Conservation (phyloP, 2,113 vertebrate species). For the Scartelaos histophorus region DNA sequence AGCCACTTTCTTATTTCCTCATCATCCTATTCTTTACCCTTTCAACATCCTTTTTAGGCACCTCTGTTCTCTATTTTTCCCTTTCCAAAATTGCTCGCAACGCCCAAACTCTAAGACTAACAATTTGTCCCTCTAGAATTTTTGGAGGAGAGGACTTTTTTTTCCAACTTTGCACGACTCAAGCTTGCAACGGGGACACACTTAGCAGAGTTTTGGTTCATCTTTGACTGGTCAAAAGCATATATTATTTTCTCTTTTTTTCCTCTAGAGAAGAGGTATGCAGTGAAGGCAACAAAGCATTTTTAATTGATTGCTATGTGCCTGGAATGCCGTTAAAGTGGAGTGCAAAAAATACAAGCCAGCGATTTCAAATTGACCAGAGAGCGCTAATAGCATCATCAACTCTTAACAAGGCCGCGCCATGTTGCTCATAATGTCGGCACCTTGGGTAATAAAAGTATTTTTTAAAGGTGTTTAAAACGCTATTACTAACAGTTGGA, state of each 20-base stretch:
- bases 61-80: not conserved
- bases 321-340: slow-evolving; percentile 53
- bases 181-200: slow-evolving; percentile 25
- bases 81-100: slow-evolving; percentile 21
- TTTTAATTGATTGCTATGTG: slow-evolving; percentile 50
- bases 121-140: slow-evolving; percentile 30
- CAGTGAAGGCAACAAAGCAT: slow-evolving; percentile 50
- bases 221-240: slow-evolving; percentile 38
- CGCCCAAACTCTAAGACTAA: slow-evolving; percentile 13
- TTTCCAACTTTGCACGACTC: slow-evolving; percentile 46
- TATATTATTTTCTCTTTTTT: slow-evolving; percentile 19
- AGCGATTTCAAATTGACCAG: slow-evolving; percentile 33
- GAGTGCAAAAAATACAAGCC: slow-evolving; percentile 19
- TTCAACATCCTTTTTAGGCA: slow-evolving; percentile 12
- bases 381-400: slow-evolving; percentile 47
- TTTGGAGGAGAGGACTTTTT: slow-evolving; percentile 11
- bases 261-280: not conserved
- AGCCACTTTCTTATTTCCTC: slow-evolving; percentile 15
- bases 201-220: slow-evolving; percentile 31
- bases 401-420: slow-evolving; percentile 34
- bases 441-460: slow-evolving; percentile 41
- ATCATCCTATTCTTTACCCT: slow-evolving; percentile 22
- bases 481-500: slow-evolving; percentile 28
- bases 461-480: slow-evolving; percentile 49
- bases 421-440: slow-evolving; percentile 23